Evolutionary conservation across 1,140 invertebrate species (phyloP).

Genomic region (Ostrea edulis): DNA sequence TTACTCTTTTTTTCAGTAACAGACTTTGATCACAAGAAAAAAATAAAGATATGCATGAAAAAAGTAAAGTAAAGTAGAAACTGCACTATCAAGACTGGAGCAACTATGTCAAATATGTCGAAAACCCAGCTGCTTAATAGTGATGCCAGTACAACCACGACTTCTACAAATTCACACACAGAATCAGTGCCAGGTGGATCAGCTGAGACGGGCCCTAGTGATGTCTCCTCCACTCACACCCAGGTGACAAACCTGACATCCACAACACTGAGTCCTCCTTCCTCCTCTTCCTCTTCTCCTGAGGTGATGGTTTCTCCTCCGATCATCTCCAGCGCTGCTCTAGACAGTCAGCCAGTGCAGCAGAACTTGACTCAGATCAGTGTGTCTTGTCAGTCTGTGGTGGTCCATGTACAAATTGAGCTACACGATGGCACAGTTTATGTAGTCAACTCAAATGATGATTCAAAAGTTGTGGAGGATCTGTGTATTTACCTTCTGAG

Average conservation of each 20-base stretch:
- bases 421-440: slow-evolving; percentile 19
- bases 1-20: too few species aligned
- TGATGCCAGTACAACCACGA: background rate
- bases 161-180: background rate
- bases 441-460: background rate
- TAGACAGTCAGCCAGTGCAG: background rate
- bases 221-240: slow-evolving; percentile 21
- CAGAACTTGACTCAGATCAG: background rate
- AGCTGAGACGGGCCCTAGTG: background rate
- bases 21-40: too few species aligned
- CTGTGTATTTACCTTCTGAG: background rate
- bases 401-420: background rate
- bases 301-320: background rate
- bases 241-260: slow-evolving; percentile 1
- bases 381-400: background rate
- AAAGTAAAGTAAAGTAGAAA: background rate
- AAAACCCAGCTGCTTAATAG: slow-evolving; percentile 11
- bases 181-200: background rate
- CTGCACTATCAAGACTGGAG: background rate
- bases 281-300: background rate
- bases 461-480: slow-evolving; percentile 37
- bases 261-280: background rate
- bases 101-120: background rate
- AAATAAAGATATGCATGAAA: too few species aligned
- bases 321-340: background rate